A percentile compares a stretch with the other conserved stretches of the same genome.
These are phyloP conservation scores for Steromphala cineraria DNA, from an alignment of 2,888 invertebrate species.

Conservation along the genomic window DNA sequence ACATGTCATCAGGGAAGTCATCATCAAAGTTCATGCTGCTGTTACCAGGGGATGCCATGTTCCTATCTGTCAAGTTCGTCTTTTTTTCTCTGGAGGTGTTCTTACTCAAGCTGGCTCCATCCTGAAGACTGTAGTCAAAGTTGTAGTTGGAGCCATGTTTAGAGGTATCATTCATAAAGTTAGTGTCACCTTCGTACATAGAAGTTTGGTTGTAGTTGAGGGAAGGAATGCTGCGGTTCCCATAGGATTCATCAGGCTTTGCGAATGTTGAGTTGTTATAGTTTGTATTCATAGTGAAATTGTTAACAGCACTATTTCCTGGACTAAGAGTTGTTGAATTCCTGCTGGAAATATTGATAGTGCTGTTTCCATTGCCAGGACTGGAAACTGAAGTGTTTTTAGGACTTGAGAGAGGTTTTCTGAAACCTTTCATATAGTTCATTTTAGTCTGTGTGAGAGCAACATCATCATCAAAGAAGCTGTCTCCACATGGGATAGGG, in stretches of 20 bases:
- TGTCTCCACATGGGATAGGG: constrained; percentile 70
- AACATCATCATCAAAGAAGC: constrained; percentile 69
- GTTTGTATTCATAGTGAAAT: neutral
- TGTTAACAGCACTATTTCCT: neutral
- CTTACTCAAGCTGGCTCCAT: neutral
- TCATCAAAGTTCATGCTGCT: constrained; percentile 14
- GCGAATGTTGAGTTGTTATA: neutral
- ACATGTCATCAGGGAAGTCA: constrained; percentile 34
- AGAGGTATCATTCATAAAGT: neutral
- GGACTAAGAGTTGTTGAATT: too few species aligned
- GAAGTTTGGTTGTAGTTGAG: neutral
- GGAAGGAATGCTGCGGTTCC: neutral
- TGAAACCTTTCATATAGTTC: constrained; percentile 51
- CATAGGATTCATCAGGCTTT: neutral
- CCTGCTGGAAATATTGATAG: neutral
- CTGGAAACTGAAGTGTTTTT: neutral
- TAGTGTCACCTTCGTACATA: neutral
- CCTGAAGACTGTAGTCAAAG: neutral
- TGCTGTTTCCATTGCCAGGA: neutral
- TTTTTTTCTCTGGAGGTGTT: neutral
- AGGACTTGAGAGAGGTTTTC: constrained; percentile 31
- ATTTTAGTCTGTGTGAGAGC: constrained; percentile 58
- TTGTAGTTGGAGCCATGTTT: neutral
- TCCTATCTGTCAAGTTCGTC: neutral
- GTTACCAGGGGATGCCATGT: neutral